phyloP scores from a whole-genome alignment of 2,888 invertebrate species.

The Acronicta psi region DNA sequence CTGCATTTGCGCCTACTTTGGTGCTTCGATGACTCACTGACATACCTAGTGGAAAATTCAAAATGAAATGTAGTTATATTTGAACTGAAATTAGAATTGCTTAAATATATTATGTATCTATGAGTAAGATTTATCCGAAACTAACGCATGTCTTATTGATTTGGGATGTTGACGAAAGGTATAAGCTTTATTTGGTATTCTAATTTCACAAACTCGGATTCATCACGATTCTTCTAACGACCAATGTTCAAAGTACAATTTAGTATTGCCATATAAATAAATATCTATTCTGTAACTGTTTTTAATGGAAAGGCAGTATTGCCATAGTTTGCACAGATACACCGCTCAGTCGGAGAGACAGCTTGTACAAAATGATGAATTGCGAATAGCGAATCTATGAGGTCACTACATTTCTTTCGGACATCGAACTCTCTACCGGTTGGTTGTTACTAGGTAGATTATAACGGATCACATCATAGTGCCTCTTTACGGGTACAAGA shows the following conservation, averaged over 20 bases:
- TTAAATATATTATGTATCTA: conserved; percentile 21
- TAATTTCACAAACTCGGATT: conserved; percentile 34
- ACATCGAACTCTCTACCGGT: conserved; percentile 79
- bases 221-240: conserved; percentile 41
- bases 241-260: conserved; percentile 29
- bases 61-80: conserved; percentile 17
- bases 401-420: conserved; percentile 83
- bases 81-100: conserved; percentile 24
- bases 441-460: conserved; percentile 77
- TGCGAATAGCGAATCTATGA: conserved; percentile 82
- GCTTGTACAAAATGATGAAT: conserved; percentile 82
- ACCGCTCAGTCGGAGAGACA: conserved; percentile 64
- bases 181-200: conserved; percentile 12
- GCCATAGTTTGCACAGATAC: conserved; percentile 59
- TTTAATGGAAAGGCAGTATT: conserved; percentile 56
- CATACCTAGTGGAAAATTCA: conserved; percentile 12
- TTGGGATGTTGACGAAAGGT: conserved; percentile 39
- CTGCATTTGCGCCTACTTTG: conserved; percentile 18
- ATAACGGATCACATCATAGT: conserved; percentile 78
- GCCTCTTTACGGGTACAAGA: conserved; percentile 66
- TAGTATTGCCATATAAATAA: conserved; percentile 18
- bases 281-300: conserved; percentile 34
- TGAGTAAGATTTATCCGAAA: conserved; percentile 30
- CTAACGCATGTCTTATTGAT: conserved; percentile 31
- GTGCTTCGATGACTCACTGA: conserved; percentile 26